phyloP scores from a whole-genome alignment of 2,113 vertebrate species.

The Petrocephalus zakoni region DNA sequence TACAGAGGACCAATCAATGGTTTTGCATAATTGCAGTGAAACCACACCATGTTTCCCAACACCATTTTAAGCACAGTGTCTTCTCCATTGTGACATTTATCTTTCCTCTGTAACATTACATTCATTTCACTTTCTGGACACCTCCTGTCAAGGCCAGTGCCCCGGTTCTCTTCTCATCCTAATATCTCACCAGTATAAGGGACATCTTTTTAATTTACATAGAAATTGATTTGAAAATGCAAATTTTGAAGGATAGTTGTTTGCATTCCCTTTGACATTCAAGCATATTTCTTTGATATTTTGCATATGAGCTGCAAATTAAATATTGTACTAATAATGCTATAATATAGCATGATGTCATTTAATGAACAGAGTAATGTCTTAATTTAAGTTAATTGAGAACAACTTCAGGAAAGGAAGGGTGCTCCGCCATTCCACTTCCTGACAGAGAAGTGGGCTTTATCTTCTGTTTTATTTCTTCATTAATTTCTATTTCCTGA shows the following conservation, averaged over 20 bases:
- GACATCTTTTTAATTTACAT: background rate
- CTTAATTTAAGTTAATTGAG: background rate
- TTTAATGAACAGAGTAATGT: background rate
- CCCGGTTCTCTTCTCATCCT: background rate
- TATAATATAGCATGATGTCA: background rate
- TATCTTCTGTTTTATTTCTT: background rate
- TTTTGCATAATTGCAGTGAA: background rate
- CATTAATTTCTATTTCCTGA: background rate
- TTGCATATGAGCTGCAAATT: background rate
- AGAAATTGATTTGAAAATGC: background rate
- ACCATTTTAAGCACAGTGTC: background rate
- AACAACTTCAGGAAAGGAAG: background rate
- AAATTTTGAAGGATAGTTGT: background rate
- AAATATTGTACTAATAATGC: background rate
- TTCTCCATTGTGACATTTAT: background rate
- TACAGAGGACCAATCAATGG: background rate
- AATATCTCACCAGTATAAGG: background rate
- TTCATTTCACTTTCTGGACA: background rate
- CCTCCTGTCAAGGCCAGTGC: background rate
- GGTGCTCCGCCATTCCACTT: background rate
- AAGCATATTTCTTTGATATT: background rate
- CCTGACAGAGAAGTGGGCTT: background rate
- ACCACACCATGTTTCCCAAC: background rate
- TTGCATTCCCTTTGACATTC: background rate
- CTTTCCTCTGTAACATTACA: background rate